Percentiles rank a stretch among this genome's conserved stretches.
These are phyloP conservation scores for Macquaria ambigua DNA, from an alignment of 2,113 vertebrate species.

Conservation along the genomic window DNA sequence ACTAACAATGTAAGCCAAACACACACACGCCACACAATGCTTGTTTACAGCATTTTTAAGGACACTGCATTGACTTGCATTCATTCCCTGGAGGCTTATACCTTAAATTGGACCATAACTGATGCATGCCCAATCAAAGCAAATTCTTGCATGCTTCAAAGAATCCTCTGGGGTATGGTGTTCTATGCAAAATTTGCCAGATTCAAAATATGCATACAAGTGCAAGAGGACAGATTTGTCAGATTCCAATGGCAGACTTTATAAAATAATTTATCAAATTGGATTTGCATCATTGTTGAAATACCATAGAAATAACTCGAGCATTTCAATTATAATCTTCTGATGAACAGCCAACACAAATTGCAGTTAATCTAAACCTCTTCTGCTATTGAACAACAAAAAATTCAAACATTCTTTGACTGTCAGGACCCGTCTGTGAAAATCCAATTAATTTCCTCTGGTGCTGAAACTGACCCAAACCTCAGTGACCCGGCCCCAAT, in stretches of 20 bases:
- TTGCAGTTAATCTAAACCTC: background rate
- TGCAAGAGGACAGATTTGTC: too few species aligned
- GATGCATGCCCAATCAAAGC: background rate
- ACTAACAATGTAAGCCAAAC: background rate
- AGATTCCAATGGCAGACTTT: too few species aligned
- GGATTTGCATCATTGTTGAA: too few species aligned
- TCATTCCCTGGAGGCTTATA: background rate
- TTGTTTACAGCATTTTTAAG: background rate
- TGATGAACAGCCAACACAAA: background rate
- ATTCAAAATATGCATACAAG: too few species aligned
- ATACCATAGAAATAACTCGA: too few species aligned
- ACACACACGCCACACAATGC: background rate
- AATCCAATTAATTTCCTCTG: conserved; percentile 1
- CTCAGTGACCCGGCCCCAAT: background rate
- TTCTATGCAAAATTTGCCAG: too few species aligned
- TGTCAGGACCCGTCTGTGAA: background rate
- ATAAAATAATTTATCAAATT: too few species aligned
- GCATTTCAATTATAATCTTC: background rate
- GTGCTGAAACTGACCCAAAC: background rate
- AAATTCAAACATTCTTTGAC: background rate
- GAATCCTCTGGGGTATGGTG: background rate
- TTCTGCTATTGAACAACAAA: background rate
- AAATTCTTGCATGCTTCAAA: background rate
- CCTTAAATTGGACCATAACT: background rate
- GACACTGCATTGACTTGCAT: background rate